Conservation (phyloP, 2,113 vertebrate species). For the Siniperca knerii region DNA sequence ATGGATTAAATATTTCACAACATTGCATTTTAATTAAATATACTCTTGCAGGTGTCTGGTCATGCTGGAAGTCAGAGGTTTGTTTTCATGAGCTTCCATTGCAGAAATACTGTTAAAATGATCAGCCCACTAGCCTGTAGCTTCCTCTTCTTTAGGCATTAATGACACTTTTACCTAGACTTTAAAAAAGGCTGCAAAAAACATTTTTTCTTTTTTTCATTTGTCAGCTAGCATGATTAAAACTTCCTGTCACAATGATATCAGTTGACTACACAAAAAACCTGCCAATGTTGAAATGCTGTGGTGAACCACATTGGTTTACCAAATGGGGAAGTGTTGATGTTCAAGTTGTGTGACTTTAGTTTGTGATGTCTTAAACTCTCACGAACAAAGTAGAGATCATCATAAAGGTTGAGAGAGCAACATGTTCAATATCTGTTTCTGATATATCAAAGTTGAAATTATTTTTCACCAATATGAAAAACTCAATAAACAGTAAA, state of each 20-base stretch:
- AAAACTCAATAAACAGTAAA: not conserved
- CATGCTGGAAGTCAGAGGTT: not conserved
- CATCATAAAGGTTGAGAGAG: not conserved
- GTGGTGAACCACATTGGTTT: conserved; percentile 62
- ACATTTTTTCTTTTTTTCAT: not conserved
- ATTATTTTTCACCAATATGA: not conserved
- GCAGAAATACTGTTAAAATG: not conserved
- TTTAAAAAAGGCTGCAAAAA: not conserved
- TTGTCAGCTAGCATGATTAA: conserved; percentile 7
- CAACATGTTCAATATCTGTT: not conserved
- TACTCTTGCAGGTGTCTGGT: not conserved
- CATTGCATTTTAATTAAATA: not conserved
- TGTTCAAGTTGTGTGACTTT: not conserved
- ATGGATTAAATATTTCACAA: not conserved
- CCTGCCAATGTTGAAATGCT: conserved; percentile 44
- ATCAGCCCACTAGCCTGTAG: no score
- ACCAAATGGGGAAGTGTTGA: conserved; percentile 57
- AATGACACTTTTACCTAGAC: not conserved
- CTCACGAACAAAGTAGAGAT: not conserved
- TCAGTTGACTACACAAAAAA: conserved; percentile 27
- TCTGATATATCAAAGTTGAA: not conserved
- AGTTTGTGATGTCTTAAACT: not conserved
- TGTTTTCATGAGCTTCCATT: not conserved
- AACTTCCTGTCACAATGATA: conserved; percentile 48
- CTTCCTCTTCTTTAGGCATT: not conserved